A percentile compares a stretch with the other conserved stretches of the same genome.
These are phyloP conservation scores for Gallinago stenura DNA, from an alignment of 2,797 vertebrate genomes.

Conservation along the genomic window DNA sequence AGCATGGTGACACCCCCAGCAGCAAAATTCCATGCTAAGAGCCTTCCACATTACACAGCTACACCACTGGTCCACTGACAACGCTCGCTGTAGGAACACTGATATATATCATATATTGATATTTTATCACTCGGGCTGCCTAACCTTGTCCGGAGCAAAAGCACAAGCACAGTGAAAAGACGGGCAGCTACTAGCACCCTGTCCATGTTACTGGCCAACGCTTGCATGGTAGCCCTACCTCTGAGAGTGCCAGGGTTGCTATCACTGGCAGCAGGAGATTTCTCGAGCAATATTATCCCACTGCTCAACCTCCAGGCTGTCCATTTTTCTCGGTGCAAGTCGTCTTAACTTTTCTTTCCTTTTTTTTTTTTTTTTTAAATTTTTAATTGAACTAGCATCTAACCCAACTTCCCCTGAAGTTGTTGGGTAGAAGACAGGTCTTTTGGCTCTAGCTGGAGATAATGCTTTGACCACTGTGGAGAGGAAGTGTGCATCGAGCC, in stretches of 20 bases:
- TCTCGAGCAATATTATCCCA: not conserved
- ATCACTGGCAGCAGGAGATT: not conserved
- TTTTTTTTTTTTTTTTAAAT: not conserved
- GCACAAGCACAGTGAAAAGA: not conserved
- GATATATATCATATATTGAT: fast-evolving
- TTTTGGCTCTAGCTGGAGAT: not conserved
- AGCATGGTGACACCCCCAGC: not conserved
- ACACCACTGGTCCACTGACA: not conserved
- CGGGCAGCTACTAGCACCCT: fast-evolving
- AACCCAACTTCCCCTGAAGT: not conserved
- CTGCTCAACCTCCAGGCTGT: not conserved
- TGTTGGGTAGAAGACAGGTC: not conserved
- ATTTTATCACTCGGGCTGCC: not conserved
- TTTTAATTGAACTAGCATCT: not conserved
- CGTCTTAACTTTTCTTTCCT: not conserved
- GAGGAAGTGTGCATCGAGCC: not conserved
- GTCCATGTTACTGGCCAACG: fast-evolving
- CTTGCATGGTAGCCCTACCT: not conserved
- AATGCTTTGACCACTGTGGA: not conserved
- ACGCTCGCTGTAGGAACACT: fast-evolving
- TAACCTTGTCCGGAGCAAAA: not conserved
- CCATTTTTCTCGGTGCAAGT: not conserved
- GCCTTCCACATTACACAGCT: not conserved
- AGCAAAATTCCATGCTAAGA: not conserved
- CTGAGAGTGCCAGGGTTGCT: not conserved